Base-by-base conservation (phyloP, 2,113 vertebrate species). In the Struthidea cinerea region DNA sequence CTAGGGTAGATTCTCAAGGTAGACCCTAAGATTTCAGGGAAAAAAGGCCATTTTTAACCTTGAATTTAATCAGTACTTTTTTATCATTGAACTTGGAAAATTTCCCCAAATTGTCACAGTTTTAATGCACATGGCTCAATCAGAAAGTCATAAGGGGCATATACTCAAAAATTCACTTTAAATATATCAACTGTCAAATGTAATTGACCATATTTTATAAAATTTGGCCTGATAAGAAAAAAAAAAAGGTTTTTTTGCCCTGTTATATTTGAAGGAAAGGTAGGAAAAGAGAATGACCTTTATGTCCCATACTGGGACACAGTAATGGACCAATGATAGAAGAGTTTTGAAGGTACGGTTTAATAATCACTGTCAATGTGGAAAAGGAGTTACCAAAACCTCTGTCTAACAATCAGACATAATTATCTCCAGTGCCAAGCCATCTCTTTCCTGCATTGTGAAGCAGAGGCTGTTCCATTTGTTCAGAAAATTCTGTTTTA, bases 361-460 rank as follows among this genome's bases (percentile, higher is more conserved):
- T 83, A 74, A 83, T 67, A 92, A 82, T 23, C 39, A 33, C 16
- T 61, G 32, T 11, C 28, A 79, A 1, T 7, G 6, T 33, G 13
- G n/a, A n/a, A 84, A 78, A 90, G 7, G 20, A 75, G 9, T 67
- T 47, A 15, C 6, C 16, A 47, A 87, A 71, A 63, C 20, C 32
- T 55, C n/a, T 65, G 4, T 24, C 24, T 61, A 11, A 61, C 23
- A 24, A n/a, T 27, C 60, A 67, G 47, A 63, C 10, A 47, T 3
- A 33, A 33, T 61, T 57, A 23, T 16, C 22, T 49, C 39, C 14
- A 19, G 1, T 2, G 4, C 22, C 41, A 17, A 19, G 16, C 16
- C 12, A 35, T 16, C 8, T 59, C 7, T 39, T 35, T 27, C 32
- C 28, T 0, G 0, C 6, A 0, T 21, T 75, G 50, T 44, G 18